phyloP scores from a whole-genome alignment of 2,113 vertebrate species.

The Pangasianodon gigas region DNA sequence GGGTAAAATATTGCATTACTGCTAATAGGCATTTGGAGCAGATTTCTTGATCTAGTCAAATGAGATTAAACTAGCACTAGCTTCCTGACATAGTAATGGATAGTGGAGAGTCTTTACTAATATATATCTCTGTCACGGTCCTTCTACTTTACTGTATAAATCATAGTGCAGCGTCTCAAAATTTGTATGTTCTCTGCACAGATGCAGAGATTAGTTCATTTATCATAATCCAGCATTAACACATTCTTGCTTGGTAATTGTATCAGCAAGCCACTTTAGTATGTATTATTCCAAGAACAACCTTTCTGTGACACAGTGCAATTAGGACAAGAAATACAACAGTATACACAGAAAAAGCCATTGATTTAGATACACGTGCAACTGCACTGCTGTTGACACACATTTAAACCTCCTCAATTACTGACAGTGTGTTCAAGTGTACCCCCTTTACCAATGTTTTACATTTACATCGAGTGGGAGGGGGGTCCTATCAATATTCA shows the following conservation, averaged over 20 bases:
- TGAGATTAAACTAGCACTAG: slow-evolving; percentile 21
- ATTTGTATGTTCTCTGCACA: background rate
- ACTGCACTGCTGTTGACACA: slow-evolving; percentile 34
- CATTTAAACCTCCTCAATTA: slow-evolving; percentile 49
- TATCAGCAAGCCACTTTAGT: background rate
- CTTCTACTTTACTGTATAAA: background rate
- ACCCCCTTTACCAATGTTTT: slow-evolving; percentile 65
- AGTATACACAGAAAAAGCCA: background rate
- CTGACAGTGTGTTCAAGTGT: slow-evolving; percentile 51
- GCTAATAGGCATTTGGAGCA: slow-evolving; percentile 48
- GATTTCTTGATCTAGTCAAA: background rate
- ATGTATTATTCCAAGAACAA: background rate
- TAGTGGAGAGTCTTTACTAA: background rate
- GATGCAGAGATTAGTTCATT: background rate
- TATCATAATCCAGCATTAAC: background rate
- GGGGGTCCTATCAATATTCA: slow-evolving; percentile 73
- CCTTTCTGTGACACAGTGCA: background rate
- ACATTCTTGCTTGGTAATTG: background rate
- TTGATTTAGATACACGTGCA: slow-evolving; percentile 9
- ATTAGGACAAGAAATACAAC: background rate
- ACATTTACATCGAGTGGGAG: slow-evolving; percentile 68
- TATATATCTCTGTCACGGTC: slow-evolving; percentile 4
- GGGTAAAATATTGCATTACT: slow-evolving; percentile 64
- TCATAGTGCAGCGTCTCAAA: background rate
- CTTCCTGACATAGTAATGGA: background rate